Conservation (phyloP, 2,888 invertebrate genomes). For the Trypoxylon attenuatum region DNA sequence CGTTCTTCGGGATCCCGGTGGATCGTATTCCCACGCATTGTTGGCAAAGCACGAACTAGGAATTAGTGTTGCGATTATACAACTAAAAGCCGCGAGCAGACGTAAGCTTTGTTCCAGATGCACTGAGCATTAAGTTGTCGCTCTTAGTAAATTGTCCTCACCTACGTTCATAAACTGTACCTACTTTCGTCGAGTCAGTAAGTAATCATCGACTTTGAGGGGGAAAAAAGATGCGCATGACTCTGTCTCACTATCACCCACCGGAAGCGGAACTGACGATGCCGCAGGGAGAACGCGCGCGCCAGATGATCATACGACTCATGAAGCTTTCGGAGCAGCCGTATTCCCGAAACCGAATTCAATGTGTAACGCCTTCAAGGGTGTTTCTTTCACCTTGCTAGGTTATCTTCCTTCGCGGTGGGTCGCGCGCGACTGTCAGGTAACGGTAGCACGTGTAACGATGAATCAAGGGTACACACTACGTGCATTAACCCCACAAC, state of each 20-base stretch:
- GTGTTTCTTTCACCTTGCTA: not conserved
- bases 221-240: no score
- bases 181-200: slow-evolving; percentile 25
- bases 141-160: slow-evolving; percentile 33
- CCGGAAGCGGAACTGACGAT: slow-evolving; percentile 10
- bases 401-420: not conserved
- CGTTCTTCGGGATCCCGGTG: not conserved
- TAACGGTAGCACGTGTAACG: not conserved
- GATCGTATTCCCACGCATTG: slow-evolving; percentile 36
- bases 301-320: not conserved
- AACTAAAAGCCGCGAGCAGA: slow-evolving; percentile 24
- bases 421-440: not conserved
- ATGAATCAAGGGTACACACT: not conserved
- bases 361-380: not conserved
- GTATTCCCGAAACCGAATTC: not conserved
- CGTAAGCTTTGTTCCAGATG: slow-evolving; percentile 34
- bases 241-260: slow-evolving; percentile 20
- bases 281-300: slow-evolving; percentile 13
- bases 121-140: slow-evolving; percentile 31
- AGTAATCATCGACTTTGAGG: slow-evolving; percentile 29
- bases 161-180: slow-evolving; percentile 49
- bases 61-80: slow-evolving; percentile 23
- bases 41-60: slow-evolving; percentile 23
- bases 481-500: not conserved
- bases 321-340: slow-evolving; percentile 20